Percentiles rank a stretch among this genome's conserved stretches.
These are phyloP conservation scores for Rhinolophus ferrumequinum DNA, from an alignment of 2,113 vertebrate genomes.

Conservation along the genomic window DNA sequence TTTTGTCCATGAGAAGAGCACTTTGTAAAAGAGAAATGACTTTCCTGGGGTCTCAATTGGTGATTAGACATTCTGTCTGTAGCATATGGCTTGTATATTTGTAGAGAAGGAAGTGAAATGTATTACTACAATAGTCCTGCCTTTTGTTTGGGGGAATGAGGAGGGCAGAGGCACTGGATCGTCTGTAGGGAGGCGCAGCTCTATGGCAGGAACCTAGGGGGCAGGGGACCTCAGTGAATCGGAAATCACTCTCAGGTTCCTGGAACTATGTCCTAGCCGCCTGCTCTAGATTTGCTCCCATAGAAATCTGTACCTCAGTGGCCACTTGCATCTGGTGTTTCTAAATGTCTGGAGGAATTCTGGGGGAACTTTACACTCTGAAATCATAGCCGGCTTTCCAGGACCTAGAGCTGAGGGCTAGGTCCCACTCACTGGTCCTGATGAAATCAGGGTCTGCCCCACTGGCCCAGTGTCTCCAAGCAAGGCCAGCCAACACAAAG, in stretches of 20 bases:
- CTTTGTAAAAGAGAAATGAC: not conserved
- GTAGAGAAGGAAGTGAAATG: not conserved
- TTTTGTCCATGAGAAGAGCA: not conserved
- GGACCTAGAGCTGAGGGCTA: not conserved
- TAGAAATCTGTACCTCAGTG: not conserved
- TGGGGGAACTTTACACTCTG: not conserved
- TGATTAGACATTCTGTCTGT: not conserved
- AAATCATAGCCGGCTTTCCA: not conserved
- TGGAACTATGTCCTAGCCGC: not conserved
- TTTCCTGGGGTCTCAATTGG: not conserved
- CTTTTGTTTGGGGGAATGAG: not conserved
- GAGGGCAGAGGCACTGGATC: not conserved
- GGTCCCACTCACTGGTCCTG: not conserved
- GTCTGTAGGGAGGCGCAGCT: not conserved
- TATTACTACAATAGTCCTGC: not conserved
- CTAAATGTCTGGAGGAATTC: not conserved
- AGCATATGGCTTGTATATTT: not conserved
- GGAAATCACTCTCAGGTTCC: not conserved
- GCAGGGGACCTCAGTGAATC: not conserved
- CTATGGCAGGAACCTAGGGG: not conserved
- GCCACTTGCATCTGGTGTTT: not conserved
- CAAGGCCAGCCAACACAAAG: not conserved
- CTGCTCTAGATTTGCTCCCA: not conserved
- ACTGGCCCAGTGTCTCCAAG: not conserved
- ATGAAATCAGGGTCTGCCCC: not conserved